These are phyloP conservation scores for Heteromormyrus szaboi DNA, from an alignment of 2,797 vertebrate species.

Conservation along the genomic window DNA sequence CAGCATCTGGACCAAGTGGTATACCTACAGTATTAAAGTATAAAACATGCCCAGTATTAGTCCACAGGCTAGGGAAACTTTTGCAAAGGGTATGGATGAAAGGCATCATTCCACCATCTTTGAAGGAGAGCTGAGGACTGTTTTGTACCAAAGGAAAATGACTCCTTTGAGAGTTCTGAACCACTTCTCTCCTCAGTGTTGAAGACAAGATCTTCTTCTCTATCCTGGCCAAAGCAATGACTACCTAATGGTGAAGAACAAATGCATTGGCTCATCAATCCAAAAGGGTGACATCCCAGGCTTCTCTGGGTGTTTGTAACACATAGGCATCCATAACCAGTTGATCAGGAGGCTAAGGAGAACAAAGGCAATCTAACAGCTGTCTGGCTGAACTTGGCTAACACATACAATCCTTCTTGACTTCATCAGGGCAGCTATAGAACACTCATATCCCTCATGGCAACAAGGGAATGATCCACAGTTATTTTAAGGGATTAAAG, in stretches of 20 bases:
- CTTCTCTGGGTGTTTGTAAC: background rate
- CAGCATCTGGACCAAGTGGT: constrained; percentile 15
- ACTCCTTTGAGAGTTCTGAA: background rate
- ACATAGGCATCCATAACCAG: background rate
- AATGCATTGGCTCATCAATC: no score
- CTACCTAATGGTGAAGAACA: no score
- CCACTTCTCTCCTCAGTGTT: background rate
- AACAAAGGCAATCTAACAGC: background rate
- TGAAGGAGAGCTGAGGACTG: background rate
- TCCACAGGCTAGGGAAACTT: background rate
- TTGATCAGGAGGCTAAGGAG: background rate
- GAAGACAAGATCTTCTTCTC: no score
- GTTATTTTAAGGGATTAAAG: background rate
- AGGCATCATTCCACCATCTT: background rate
- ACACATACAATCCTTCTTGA: background rate
- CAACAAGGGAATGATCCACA: background rate
- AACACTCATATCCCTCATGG: background rate
- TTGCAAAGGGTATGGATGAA: background rate
- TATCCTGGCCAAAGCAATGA: no score
- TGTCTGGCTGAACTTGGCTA: background rate
- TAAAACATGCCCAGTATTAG: background rate
- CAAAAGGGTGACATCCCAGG: background rate
- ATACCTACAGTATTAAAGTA: constrained; percentile 4
- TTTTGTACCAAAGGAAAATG: background rate
- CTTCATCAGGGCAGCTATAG: background rate